Evolutionary conservation across 1,140 invertebrate genomes (phyloP).

Genomic region (Drosophila murphyi): DNA sequence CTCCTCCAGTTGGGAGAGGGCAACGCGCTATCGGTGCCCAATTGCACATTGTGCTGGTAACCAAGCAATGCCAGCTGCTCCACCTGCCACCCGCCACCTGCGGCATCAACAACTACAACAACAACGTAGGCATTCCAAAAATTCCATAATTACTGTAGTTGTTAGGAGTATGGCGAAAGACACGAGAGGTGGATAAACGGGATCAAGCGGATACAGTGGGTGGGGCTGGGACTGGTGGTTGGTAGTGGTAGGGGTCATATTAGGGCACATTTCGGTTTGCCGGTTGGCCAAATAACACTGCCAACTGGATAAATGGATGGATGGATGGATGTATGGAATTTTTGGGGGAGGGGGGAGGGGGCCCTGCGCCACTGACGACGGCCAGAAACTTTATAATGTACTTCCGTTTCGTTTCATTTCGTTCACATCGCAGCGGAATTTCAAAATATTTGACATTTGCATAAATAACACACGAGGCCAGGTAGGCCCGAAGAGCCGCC

Average conservation of each 20-base stretch:
- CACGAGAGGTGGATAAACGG: background rate
- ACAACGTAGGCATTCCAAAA: conserved; percentile 58
- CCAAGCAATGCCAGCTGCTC: conserved; percentile 48
- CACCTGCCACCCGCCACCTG: background rate
- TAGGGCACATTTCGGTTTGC: conserved; percentile 72
- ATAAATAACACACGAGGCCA: conserved; percentile 69
- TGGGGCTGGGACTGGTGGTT: conserved; percentile 10
- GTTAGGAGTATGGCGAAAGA: conserved; percentile 23
- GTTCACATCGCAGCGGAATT: conserved; percentile 78
- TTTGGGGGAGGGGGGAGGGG: background rate
- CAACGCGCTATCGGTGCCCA: background rate
- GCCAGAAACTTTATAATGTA: conserved; percentile 74
- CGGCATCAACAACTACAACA: conserved; percentile 18
- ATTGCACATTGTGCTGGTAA: conserved; percentile 39
- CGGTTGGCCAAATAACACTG: conserved; percentile 68
- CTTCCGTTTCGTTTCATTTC: conserved; percentile 75
- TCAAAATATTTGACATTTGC: conserved; percentile 82
- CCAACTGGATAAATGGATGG: background rate
- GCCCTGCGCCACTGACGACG: background rate
- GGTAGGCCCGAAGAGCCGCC: conserved; percentile 2
- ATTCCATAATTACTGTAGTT: conserved; percentile 77
- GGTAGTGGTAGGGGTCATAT: conserved; percentile 49
- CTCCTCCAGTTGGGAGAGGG: background rate
- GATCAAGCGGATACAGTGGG: background rate
- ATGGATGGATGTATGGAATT: too few species aligned